These are phyloP conservation scores for Melanerpes formicivorus DNA, from an alignment of 2,113 vertebrate genomes.

Conservation along the genomic window DNA sequence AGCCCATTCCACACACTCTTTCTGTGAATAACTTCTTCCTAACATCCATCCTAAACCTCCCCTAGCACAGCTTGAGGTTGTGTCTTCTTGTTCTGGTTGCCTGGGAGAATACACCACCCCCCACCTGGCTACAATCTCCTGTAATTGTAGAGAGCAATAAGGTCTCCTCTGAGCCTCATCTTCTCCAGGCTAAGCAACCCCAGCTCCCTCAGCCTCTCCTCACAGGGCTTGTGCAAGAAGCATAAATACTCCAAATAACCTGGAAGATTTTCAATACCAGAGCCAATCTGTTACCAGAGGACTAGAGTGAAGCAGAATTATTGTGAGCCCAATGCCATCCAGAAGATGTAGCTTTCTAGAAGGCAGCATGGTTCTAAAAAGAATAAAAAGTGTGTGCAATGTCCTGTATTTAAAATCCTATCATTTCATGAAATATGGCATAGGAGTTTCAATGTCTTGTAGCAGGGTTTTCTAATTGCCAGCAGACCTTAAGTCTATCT, in stretches of 20 bases:
- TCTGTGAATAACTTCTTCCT: background rate
- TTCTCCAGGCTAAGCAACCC: too few relatives aligned
- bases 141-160: too few relatives aligned
- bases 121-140: too few relatives aligned
- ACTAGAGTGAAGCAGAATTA: background rate
- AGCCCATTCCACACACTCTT: too few relatives aligned
- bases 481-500: slow-evolving; percentile 7
- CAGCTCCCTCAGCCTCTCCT: too few relatives aligned
- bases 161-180: too few relatives aligned
- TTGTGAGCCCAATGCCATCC: background rate
- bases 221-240: background rate
- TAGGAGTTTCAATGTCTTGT: background rate
- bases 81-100: too few relatives aligned
- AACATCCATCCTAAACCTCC: too few relatives aligned
- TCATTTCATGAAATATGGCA: background rate
- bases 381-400: background rate
- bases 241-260: background rate
- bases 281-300: background rate
- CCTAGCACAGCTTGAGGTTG: too few relatives aligned
- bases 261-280: background rate
- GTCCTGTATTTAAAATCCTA: background rate
- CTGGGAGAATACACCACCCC: too few relatives aligned
- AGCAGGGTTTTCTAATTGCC: background rate
- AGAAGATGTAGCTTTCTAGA: background rate
- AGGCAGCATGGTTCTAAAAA: background rate